Evolutionary conservation across 1,140 invertebrate genomes (phyloP), one percentile per base, ranked within the genome.

Genomic region (Cecropterus lyciades): DNA sequence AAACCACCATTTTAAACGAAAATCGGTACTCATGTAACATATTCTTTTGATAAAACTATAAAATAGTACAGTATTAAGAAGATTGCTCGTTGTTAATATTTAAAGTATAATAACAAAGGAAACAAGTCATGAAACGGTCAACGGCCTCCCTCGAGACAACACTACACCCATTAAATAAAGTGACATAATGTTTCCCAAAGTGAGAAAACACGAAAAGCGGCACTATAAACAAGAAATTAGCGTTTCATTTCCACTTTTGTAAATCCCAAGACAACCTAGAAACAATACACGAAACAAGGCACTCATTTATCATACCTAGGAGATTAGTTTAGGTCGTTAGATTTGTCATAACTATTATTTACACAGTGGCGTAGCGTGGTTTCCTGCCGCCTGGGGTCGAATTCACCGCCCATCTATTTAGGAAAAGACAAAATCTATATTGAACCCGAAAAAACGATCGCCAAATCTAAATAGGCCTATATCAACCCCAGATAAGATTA

Each of bases 261-360:
- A n/a, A 37, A 37, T 60, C 57, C 56, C 45, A 33, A 37, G 57
- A 49, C 15, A 60, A 40, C 37, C 3, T 14, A 20, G 24, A 48
- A 49, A 60, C 27, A 60, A 60, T 48, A 55, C 40, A 37, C n/a
- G 4, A 37, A 51, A 30, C 46, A 3, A 52, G 33, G n/a, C n/a
- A n/a, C n/a, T n/a, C 56, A 64, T 71, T 71, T 62, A 65, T 67
- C 59, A 67, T 56, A 9, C 14, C 51, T 20, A 46, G 51, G 30
- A 59, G 40, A 67, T 67, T 67, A 67, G 17, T 64, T 70, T 57
- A 52, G 57, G 56, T 62, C 52, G n/a, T 37, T 37, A 49, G 10
- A 6, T 20, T 20, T 48, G 24, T 48, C 11, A 33, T 10, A 9
- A 27, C 5, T 56, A 9, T 15, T 43, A 24, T 57, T 57, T 11